Evolutionary conservation across 2,888 invertebrate species (phyloP), one percentile per base, ranked within the genome.

Genomic region (Rhagonycha lutea): DNA sequence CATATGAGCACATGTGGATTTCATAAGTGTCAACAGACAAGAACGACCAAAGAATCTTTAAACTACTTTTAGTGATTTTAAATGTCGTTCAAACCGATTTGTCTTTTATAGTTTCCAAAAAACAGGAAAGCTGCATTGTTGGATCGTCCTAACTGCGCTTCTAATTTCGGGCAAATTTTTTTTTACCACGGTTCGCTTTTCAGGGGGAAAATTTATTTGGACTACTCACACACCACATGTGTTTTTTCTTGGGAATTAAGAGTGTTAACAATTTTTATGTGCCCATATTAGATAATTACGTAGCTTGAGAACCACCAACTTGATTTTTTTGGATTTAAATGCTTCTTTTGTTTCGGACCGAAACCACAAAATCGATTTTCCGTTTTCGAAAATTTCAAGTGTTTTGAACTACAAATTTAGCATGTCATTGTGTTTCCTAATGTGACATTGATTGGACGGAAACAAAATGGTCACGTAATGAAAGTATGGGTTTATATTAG

Each of bases 1-100:
- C 86, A 83, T 84, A 80, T 82, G 83, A 81, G 81, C 85, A 84
- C 86, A 86, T 84, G 83, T 86, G 86, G 86, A 80, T 80, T 81
- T 83, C 83, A 82, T 83, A 83, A 83, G 83, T 81, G 84, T 83
- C 80, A 80, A 79, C 78, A 74, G 73, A 79, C 79, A 78, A 77
- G 81, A 81, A 80, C 82, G 84, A 80, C 84, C 85, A 85, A 81
- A 78, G 68, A 82, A 83, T 79, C 81, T 79, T 81, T 84, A 82
- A 79, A 80, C 83, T 77, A 81, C 82, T 80, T 82, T 81, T 81
- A 82, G 84, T 83, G 83, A 80, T 74, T 68, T 11, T 28, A 14
- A 14, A 23, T 67, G 32, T 74, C 47, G 47, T 47, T 47, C 47
- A 8, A 47, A 47, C 47, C 47, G 47, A 47, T 70, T 70, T 24